Evolutionary conservation across 2,797 vertebrate genomes (phyloP).

Genomic region (Cyclura pinguis): DNA sequence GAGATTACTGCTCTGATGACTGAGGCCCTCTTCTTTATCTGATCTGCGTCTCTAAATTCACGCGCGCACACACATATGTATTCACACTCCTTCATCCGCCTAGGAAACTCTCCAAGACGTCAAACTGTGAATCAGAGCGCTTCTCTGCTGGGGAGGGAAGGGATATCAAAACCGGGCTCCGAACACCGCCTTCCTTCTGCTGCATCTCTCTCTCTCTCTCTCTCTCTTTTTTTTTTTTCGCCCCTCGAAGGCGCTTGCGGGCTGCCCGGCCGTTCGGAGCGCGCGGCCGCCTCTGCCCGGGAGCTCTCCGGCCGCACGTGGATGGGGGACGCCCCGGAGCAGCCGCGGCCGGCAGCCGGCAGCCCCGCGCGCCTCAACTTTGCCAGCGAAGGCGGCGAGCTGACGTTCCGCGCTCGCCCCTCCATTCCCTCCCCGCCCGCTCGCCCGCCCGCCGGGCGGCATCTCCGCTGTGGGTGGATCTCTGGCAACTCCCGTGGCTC

Average conservation of each 20-base stretch:
- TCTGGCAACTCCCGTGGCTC: slow-evolving; percentile 71
- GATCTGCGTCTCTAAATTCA: neutral
- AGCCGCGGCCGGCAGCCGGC: neutral
- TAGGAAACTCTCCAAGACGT: neutral
- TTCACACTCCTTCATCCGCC: neutral
- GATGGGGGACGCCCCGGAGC: neutral
- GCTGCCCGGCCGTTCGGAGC: no score
- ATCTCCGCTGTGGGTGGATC: slow-evolving; percentile 77
- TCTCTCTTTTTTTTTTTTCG: no score
- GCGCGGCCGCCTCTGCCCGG: no score
- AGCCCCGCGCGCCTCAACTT: neutral
- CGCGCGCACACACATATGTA: neutral
- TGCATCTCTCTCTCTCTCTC: neutral
- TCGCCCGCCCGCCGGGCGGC: slow-evolving; percentile 61
- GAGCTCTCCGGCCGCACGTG: neutral
- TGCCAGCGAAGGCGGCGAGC: neutral
- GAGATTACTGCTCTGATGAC: neutral
- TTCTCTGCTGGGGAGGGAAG: neutral
- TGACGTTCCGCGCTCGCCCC: no score
- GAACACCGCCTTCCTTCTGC: neutral
- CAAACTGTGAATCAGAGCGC: neutral
- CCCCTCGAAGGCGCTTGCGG: no score
- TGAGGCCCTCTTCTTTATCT: neutral
- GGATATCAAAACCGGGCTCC: neutral
- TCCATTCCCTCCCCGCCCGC: no score